Percentiles rank a stretch among this genome's conserved stretches.
Evolutionary conservation across 2,888 invertebrate species (phyloP).

Genomic region (Oligia fasciuncula): DNA sequence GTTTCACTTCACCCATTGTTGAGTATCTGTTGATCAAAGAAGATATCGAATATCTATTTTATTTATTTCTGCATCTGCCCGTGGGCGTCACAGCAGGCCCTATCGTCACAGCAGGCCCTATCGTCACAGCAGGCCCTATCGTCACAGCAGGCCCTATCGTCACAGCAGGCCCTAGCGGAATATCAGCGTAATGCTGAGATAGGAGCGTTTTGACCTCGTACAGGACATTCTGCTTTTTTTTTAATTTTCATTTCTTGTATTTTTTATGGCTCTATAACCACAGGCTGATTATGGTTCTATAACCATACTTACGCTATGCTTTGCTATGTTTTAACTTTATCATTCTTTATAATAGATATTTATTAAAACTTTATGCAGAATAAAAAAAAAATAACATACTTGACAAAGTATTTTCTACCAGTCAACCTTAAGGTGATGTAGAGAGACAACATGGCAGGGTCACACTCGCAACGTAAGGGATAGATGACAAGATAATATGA

Average conservation of each 20-base stretch:
- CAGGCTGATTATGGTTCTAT: neutral
- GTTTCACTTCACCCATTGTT: constrained; percentile 74
- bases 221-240: neutral
- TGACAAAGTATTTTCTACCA: neutral
- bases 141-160: too few species aligned
- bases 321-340: neutral
- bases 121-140: too few species aligned
- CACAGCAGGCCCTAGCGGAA: neutral
- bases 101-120: neutral
- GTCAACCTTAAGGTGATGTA: too few species aligned
- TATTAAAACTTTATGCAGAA: neutral
- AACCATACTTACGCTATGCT: neutral
- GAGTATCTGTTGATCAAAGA: constrained; percentile 28
- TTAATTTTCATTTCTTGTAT: neutral
- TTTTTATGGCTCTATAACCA: neutral
- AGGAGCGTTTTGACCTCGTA: neutral
- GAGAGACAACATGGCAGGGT: too few species aligned
- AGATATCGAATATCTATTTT: too few species aligned
- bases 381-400: neutral
- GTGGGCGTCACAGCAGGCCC: neutral
- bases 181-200: neutral
- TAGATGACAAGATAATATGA: too few species aligned
- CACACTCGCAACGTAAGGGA: too few species aligned
- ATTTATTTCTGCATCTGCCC: neutral
- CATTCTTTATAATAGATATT: neutral